Conservation (phyloP, 1,140 invertebrate species). For the Brachionus rotundiformis region DNA sequence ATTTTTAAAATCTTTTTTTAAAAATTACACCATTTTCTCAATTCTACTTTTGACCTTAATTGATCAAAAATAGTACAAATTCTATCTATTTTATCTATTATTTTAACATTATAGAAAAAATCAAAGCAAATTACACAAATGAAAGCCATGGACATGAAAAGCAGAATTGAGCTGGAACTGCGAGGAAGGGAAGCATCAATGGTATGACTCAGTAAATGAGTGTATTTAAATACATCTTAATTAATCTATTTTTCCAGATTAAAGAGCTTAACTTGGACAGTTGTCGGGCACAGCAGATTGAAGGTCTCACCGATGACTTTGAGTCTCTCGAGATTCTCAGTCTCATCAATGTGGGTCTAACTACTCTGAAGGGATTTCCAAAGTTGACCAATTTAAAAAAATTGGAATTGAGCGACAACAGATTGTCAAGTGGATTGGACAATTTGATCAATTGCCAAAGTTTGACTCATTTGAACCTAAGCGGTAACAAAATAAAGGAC, state of each 20-base stretch:
- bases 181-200: constrained; percentile 42
- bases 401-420: constrained; percentile 81
- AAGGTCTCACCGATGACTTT: constrained; percentile 88
- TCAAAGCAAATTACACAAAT: constrained; percentile 9
- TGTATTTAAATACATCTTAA: not conserved
- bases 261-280: constrained; percentile 92
- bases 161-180: constrained; percentile 43
- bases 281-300: constrained; percentile 84
- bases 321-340: constrained; percentile 82
- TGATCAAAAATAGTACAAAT: not conserved
- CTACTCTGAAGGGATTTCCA: constrained; percentile 89
- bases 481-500: constrained; percentile 95
- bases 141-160: constrained; percentile 52
- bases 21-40: not conserved
- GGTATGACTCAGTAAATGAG: not conserved
- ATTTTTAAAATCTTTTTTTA: no score
- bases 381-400: constrained; percentile 75
- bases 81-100: not conserved
- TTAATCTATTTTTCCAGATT: constrained; percentile 67
- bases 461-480: constrained; percentile 86
- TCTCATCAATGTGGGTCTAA: constrained; percentile 91
- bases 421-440: constrained; percentile 86
- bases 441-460: constrained; percentile 79
- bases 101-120: not conserved
- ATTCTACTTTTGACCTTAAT: not conserved